Conservation (phyloP, 2,888 invertebrate genomes). For the Andrena bucephala region DNA sequence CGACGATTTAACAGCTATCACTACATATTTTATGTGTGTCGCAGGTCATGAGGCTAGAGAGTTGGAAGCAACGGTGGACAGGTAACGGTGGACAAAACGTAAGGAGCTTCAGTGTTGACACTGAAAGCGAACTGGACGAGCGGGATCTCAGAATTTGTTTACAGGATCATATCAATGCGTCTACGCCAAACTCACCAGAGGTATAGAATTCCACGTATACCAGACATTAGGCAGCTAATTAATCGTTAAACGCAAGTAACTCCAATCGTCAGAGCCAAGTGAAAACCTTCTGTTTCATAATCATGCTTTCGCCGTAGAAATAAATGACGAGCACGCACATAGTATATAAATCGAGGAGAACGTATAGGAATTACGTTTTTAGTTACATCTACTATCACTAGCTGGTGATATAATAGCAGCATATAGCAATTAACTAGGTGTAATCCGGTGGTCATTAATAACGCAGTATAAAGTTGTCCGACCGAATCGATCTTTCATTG, state of each 20-base stretch:
- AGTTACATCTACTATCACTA: constrained; percentile 67
- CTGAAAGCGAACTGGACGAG: constrained; percentile 87
- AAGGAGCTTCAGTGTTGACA: constrained; percentile 84
- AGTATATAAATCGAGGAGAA: constrained; percentile 57
- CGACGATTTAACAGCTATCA: not conserved
- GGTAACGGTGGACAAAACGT: constrained; percentile 79
- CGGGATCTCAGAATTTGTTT: constrained; percentile 82
- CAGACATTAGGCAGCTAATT: constrained; percentile 71
- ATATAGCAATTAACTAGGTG: constrained; percentile 65
- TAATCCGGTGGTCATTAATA: constrained; percentile 59
- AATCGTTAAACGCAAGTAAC: constrained; percentile 52
- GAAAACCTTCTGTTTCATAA: constrained; percentile 62
- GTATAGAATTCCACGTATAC: constrained; percentile 71
- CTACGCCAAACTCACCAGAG: constrained; percentile 73
- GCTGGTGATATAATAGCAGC: constrained; percentile 64
- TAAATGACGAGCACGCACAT: constrained; percentile 57
- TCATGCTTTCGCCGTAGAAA: constrained; percentile 64
- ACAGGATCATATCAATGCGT: constrained; percentile 79
- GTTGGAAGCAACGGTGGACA: constrained; percentile 86
- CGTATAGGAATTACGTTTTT: constrained; percentile 62
- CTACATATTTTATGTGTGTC: constrained; percentile 48
- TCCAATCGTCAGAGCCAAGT: constrained; percentile 56
- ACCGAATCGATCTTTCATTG: constrained; percentile 50
- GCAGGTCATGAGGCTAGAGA: constrained; percentile 91
- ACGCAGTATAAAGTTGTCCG: constrained; percentile 44